Percentiles rank a stretch among this genome's conserved stretches.
These are phyloP conservation scores for Mercenaria mercenaria DNA, from an alignment of 1,140 invertebrate species.

Conservation along the genomic window DNA sequence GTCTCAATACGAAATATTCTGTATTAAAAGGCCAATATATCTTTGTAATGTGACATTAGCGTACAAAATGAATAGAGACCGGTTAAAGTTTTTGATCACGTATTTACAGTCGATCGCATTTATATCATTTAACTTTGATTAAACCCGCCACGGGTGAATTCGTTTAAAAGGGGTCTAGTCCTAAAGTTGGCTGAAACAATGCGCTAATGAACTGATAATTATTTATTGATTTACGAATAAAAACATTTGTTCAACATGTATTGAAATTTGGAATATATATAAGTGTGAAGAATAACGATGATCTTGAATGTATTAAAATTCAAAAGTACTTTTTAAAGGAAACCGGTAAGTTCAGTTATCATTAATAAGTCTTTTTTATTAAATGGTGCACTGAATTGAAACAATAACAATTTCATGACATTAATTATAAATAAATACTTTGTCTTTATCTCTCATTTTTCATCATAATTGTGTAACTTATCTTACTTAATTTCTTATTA, in stretches of 20 bases:
- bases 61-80: constrained; percentile 15
- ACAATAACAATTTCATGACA: no score
- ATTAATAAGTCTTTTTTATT: no score
- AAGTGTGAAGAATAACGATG: constrained; percentile 15
- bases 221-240: constrained; percentile 2
- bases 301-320: background rate
- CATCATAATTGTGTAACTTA: no score
- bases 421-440: no score
- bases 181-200: constrained; percentile 10
- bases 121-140: constrained; percentile 38
- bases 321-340: no score
- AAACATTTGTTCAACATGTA: background rate
- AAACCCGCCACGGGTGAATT: background rate
- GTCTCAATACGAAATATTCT: constrained; percentile 19
- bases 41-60: constrained; percentile 5
- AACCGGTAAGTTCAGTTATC: no score
- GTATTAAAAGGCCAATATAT: constrained; percentile 20
- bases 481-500: no score
- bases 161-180: background rate
- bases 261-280: background rate
- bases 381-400: no score
- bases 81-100: background rate
- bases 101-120: background rate
- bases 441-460: no score
- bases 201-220: constrained; percentile 5